A percentile compares a stretch with the other conserved stretches of the same genome.
Conservation (phyloP, 2,797 vertebrate genomes). For the Chaunax sp. region DNA sequence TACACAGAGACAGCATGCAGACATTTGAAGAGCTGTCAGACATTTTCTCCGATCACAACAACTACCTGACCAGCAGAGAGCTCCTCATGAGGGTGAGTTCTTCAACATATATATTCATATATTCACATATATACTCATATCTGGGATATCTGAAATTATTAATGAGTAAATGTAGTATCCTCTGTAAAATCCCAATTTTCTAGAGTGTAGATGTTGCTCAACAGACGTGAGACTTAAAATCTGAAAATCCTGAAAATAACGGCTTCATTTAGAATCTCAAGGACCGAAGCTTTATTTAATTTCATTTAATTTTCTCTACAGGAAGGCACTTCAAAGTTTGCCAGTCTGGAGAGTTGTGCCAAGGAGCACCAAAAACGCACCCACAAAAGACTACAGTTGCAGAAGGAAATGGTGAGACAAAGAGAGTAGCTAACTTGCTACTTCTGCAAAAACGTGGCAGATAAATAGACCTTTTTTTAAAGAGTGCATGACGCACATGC, state of each 20-base stretch:
- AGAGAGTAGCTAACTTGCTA: constrained; percentile 2
- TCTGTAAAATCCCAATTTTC: neutral
- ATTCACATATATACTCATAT: neutral
- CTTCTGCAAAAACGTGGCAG: constrained; percentile 9
- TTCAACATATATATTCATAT: neutral
- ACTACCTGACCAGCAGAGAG: constrained; percentile 93
- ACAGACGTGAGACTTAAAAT: neutral
- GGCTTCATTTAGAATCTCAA: too few relatives aligned
- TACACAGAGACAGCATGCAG: constrained; percentile 89
- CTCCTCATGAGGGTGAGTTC: constrained; percentile 94
- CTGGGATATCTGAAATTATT: neutral
- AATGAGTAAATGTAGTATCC: neutral
- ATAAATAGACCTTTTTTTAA: constrained; percentile 21
- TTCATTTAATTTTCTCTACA: constrained; percentile 60
- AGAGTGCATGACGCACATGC: constrained; percentile 33
- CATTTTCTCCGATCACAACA: constrained; percentile 96
- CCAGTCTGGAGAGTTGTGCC: constrained; percentile 91
- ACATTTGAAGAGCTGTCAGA: constrained; percentile 95
- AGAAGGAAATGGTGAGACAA: constrained; percentile 91
- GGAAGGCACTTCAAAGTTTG: constrained; percentile 98
- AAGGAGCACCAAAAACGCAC: constrained; percentile 96
- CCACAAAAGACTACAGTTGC: constrained; percentile 91
- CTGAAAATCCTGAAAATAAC: constrained; percentile 17
- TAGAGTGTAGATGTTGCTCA: neutral
- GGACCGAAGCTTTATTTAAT: too few relatives aligned